Percentiles rank a stretch among this genome's conserved stretches.
These are phyloP conservation scores for Agelas oroides DNA, from an alignment of 37 sponge, comb jelly and placozoan genomes.

Conservation along the genomic window DNA sequence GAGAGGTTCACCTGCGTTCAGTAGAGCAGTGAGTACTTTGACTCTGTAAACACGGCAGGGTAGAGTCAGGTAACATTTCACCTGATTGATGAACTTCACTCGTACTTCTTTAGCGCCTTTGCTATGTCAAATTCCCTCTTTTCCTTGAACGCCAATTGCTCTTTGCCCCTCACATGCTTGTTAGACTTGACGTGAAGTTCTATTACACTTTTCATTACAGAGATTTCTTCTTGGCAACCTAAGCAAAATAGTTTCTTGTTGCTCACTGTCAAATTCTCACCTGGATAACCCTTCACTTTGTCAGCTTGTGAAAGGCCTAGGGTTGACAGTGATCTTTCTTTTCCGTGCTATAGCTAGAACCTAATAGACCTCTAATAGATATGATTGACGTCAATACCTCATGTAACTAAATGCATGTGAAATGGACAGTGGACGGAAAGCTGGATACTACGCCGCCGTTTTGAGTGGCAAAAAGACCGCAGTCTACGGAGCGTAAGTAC, in stretches of 20 bases:
- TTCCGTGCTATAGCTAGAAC: no score
- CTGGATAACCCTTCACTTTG: no score
- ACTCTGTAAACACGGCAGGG: slow-evolving; percentile 42
- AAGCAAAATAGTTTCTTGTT: slow-evolving; percentile 12
- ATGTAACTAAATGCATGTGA: no score
- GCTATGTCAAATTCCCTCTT: slow-evolving; percentile 21
- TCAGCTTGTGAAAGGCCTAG: no score
- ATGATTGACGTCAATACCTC: no score
- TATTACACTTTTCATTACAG: slow-evolving; percentile 10
- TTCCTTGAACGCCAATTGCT: background rate
- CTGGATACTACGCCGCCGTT: no score
- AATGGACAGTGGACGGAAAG: no score
- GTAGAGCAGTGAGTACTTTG: slow-evolving; percentile 39
- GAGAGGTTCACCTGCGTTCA: slow-evolving; percentile 47
- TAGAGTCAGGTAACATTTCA: slow-evolving; percentile 28
- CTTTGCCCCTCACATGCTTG: slow-evolving; percentile 22
- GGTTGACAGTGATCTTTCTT: no score
- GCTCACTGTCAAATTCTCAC: slow-evolving; percentile 10
- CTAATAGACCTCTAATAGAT: no score
- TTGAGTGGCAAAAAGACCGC: no score
- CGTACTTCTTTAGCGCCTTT: slow-evolving; percentile 26
- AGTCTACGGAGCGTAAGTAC: no score
- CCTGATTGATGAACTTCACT: slow-evolving; percentile 32
- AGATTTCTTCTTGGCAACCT: slow-evolving; percentile 31
- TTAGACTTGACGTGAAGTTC: slow-evolving; percentile 4